These are phyloP conservation scores for Achatina immaculata DNA, from an alignment of 1,140 invertebrate species.

Conservation along the genomic window DNA sequence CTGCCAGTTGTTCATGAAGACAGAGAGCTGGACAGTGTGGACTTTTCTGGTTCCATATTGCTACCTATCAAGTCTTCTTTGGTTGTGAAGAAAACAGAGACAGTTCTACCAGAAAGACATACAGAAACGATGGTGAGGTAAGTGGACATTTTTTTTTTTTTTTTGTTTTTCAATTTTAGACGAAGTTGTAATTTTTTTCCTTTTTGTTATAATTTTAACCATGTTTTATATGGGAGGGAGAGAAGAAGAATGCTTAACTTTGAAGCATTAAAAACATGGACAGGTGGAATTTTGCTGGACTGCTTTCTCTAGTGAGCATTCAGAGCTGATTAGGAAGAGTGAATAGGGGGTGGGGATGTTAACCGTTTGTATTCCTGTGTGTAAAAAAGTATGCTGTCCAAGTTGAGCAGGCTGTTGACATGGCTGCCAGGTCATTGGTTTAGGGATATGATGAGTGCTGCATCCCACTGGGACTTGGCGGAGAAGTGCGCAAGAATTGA, in stretches of 20 bases:
- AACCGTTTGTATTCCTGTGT: too few species aligned
- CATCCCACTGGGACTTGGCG: too few species aligned
- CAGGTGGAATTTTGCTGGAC: too few species aligned
- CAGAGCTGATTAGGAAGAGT: too few species aligned
- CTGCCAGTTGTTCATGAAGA: slow-evolving; percentile 88
- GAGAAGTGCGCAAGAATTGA: too few species aligned
- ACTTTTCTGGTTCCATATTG: slow-evolving; percentile 26
- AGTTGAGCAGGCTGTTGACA: too few species aligned
- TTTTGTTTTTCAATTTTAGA: not conserved
- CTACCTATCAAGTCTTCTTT: slow-evolving; percentile 31
- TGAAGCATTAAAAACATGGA: too few species aligned
- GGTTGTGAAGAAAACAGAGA: slow-evolving; percentile 23
- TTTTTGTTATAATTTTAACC: not conserved
- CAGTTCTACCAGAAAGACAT: slow-evolving; percentile 5
- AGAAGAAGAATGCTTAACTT: slow-evolving; percentile 2
- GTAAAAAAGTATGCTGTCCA: too few species aligned
- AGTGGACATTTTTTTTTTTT: slow-evolving; percentile 21
- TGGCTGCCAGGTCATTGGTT: too few species aligned
- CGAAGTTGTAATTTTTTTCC: not conserved
- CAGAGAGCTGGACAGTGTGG: slow-evolving; percentile 72
- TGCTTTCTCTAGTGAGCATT: too few species aligned
- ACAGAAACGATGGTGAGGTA: slow-evolving; percentile 50
- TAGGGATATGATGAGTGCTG: too few species aligned
- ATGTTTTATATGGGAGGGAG: not conserved
- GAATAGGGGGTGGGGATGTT: too few species aligned